Base-by-base conservation (phyloP, 1,140 invertebrate species). In the Calycopis cecrops region DNA sequence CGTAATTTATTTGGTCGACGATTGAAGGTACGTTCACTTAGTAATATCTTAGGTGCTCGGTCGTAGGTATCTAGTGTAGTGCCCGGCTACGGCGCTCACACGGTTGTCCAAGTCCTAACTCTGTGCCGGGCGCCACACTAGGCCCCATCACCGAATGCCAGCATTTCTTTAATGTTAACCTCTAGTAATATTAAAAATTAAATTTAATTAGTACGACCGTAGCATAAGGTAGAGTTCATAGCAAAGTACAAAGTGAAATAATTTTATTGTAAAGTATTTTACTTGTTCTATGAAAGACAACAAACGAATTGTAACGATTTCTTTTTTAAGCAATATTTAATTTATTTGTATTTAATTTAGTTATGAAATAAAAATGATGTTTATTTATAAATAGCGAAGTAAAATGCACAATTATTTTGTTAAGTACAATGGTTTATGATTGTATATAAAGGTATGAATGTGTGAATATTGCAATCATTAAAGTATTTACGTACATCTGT, bases 401-500 rank as follows among this genome's bases (percentile, higher is more conserved):
- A 63, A 70, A 73, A 80, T 76, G 83, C 83, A 86, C 83, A 86
- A 86, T 79, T 86, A 77, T 75, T 76, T 83, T 85, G 71, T 79
- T 81, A 82, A 78, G 71, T 76, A 71, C 68, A 74, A 28, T 73
- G 58, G 71, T 79, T 80, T 80, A 73, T 76, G 70, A 73, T 69
- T 83, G 82, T 86, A 86, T 79, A 81, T 81, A 85, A 62, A 71
- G 60, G 77, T 78, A 84, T 86, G 80, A 82, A 63, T 77, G 80
- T 84, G 80, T 86, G 80, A 79, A 83, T 83, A 86, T 78, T 80
- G 73, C 80, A 79, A 81, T 83, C 73, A 82, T 82, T 86, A 82
- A 81, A 86, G 67, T 86, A 86, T 86, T 86, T 86, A 86, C 74
- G 68, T 84, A 85, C 57, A 48, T 16, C 12, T 40, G 10, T 58